Conservation (phyloP, 2,888 invertebrate genomes). For the Caenorhabditis sp. region DNA sequence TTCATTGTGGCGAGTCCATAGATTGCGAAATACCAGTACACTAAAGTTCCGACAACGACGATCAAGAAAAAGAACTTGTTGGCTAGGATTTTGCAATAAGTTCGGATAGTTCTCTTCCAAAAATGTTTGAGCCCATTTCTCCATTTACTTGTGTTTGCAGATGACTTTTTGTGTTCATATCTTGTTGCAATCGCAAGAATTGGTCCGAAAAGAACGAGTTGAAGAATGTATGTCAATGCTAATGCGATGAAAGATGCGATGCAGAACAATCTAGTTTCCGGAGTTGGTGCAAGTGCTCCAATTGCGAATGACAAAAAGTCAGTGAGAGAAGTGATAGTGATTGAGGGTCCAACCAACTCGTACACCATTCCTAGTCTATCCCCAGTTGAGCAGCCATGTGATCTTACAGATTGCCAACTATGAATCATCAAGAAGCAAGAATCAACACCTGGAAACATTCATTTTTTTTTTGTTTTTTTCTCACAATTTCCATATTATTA, state of each 20-base stretch:
- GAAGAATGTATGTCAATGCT: constrained; percentile 63
- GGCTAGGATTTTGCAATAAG: constrained; percentile 56
- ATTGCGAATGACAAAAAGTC: constrained; percentile 70
- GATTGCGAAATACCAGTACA: constrained; percentile 59
- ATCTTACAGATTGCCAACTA: constrained; percentile 62
- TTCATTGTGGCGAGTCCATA: constrained; percentile 56
- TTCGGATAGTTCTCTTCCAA: constrained; percentile 46
- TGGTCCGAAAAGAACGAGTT: constrained; percentile 67
- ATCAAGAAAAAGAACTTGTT: constrained; percentile 50
- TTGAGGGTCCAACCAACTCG: constrained; percentile 68
- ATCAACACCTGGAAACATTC: constrained; percentile 58
- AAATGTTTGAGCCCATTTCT: constrained; percentile 12
- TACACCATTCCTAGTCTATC: constrained; percentile 61
- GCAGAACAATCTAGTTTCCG: constrained; percentile 70
- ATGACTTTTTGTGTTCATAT: constrained; percentile 51
- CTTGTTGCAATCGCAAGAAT: constrained; percentile 61
- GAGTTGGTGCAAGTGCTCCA: constrained; percentile 69
- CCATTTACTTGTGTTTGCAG: constrained; percentile 43
- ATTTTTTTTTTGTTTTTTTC: no score
- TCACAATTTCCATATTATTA: background rate
- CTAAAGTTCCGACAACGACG: constrained; percentile 43
- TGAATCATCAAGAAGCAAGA: constrained; percentile 68
- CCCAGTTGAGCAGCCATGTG: constrained; percentile 47
- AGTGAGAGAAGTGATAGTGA: constrained; percentile 70
- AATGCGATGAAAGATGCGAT: constrained; percentile 69